These are phyloP conservation scores for Myiozetetes cayanensis DNA, from an alignment of 2,113 vertebrate genomes.

Conservation along the genomic window DNA sequence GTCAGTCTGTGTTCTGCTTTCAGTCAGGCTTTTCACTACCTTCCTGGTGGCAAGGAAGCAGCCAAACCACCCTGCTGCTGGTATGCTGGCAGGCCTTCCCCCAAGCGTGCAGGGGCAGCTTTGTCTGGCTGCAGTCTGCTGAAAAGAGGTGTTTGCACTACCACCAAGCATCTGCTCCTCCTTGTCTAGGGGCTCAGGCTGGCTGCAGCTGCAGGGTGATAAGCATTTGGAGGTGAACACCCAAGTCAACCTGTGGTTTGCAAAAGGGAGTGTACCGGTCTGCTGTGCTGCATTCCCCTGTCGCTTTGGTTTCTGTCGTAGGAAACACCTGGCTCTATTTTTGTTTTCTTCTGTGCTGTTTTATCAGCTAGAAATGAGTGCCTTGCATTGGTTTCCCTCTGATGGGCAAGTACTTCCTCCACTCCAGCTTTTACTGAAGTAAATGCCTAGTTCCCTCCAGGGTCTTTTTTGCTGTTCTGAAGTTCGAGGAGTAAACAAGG, in stretches of 20 bases:
- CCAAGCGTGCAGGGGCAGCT: fast-evolving
- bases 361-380: background rate
- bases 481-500: background rate
- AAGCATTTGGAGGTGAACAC: background rate
- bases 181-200: background rate
- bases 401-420: background rate
- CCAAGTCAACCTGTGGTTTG: background rate
- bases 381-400: background rate
- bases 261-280: fast-evolving
- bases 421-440: background rate
- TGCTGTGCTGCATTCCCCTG: background rate
- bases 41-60: background rate
- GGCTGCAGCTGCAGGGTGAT: background rate
- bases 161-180: background rate
- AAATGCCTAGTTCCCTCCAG: background rate
- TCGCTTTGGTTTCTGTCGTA: background rate
- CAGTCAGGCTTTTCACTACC: background rate
- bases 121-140: background rate
- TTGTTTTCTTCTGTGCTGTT: background rate
- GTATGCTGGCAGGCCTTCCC: background rate
- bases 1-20: background rate
- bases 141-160: background rate
- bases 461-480: background rate
- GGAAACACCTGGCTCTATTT: conserved; percentile 50
- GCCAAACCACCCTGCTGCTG: background rate